Conservation (phyloP, 1,140 invertebrate species). For the Idris sp. region DNA sequence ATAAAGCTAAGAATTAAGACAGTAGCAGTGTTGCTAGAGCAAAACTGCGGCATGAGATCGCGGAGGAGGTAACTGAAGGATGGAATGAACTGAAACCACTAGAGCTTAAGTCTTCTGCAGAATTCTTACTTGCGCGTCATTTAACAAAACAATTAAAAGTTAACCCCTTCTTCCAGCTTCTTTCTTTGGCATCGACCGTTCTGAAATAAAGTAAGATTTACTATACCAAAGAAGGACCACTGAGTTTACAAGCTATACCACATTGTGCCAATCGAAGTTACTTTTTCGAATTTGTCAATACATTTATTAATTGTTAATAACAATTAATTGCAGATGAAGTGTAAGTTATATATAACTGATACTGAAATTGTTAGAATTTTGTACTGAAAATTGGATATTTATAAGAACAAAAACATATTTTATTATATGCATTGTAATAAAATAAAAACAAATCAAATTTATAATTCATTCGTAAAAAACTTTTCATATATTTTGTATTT, state of each 20-base stretch:
- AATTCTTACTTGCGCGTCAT: constrained; percentile 79
- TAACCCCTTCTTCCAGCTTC: constrained; percentile 75
- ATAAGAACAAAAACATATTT: too few relatives aligned
- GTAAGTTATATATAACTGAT: too few relatives aligned
- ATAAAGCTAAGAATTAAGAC: constrained; percentile 80
- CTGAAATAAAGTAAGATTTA: constrained; percentile 59
- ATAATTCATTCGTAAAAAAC: too few relatives aligned
- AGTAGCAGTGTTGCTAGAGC: constrained; percentile 65
- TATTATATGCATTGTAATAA: too few relatives aligned
- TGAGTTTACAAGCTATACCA: constrained; percentile 1
- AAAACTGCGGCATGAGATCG: constrained; percentile 43
- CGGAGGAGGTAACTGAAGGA: constrained; percentile 46
- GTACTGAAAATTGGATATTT: too few relatives aligned
- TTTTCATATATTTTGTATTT: too few relatives aligned
- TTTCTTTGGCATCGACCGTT: constrained; percentile 70
- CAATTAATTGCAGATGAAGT: too few relatives aligned
- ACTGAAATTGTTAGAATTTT: too few relatives aligned
- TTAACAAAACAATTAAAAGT: constrained; percentile 80
- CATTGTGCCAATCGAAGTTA: constrained; percentile 25
- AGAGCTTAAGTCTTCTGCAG: constrained; percentile 75
- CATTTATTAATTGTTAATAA: too few relatives aligned
- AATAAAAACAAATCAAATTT: too few relatives aligned
- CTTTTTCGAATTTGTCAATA: constrained; percentile 2
- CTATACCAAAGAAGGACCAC: constrained; percentile 16
- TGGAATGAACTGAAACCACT: constrained; percentile 73